Evolutionary conservation across 1,140 invertebrate species (phyloP).

Genomic region (Drosophila trapezifrons): DNA sequence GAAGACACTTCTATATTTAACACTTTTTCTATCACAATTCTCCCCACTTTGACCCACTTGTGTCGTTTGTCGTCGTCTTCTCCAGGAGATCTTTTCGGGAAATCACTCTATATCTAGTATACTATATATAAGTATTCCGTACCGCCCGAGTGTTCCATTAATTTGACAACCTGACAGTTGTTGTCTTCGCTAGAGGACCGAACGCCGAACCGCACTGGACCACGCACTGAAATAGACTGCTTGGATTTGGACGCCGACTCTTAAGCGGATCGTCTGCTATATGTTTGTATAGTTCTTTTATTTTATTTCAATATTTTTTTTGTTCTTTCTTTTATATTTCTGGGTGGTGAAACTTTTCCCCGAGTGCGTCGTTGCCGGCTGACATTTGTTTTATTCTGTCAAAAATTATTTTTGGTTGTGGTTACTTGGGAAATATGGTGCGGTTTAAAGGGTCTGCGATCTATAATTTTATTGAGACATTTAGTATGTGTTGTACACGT

Average conservation of each 20-base stretch:
- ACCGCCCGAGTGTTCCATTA: conserved; percentile 46
- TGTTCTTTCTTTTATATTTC: conserved; percentile 11
- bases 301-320: conserved; percentile 33
- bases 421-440: conserved; percentile 21
- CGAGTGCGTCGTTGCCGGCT: conserved; percentile 29
- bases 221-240: conserved; percentile 82
- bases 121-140: conserved; percentile 50
- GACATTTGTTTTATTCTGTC: conserved; percentile 61
- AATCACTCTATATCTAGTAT: conserved; percentile 28
- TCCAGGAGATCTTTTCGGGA: conserved; percentile 41
- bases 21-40: conserved; percentile 26
- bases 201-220: conserved; percentile 74
- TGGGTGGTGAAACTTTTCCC: conserved; percentile 24
- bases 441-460: not conserved
- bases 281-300: conserved; percentile 29
- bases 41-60: conserved; percentile 64
- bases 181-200: conserved; percentile 36
- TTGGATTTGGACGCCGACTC: conserved; percentile 39
- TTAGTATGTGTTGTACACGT: conserved; percentile 11
- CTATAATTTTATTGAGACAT: conserved; percentile 10
- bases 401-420: conserved; percentile 49
- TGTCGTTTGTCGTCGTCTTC: conserved; percentile 11
- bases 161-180: conserved; percentile 77
- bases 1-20: conserved; percentile 55
- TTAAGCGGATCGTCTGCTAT: conserved; percentile 23